Evolutionary conservation across 2,113 vertebrate species (phyloP).

Genomic region (Edolisoma coerulescens): DNA sequence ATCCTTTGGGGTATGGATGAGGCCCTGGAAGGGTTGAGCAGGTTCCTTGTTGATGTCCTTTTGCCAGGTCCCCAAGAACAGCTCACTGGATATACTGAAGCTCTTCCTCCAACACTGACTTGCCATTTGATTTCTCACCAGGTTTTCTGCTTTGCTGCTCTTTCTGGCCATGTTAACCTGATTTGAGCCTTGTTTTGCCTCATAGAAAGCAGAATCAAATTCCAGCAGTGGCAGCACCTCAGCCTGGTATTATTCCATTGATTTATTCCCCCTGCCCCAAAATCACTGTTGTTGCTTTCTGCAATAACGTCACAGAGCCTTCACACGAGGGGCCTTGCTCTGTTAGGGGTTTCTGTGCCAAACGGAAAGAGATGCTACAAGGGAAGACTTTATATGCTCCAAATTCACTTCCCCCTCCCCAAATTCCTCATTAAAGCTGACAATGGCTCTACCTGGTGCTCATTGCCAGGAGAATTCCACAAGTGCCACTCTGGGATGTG

Average conservation of each 20-base stretch:
- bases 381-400: background rate
- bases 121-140: background rate
- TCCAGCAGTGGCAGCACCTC: slow-evolving; percentile 7
- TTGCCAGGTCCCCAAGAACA: background rate
- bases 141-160: slow-evolving; percentile 18
- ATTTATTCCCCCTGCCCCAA: slow-evolving; percentile 26
- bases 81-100: background rate
- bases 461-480: background rate
- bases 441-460: background rate
- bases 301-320: background rate
- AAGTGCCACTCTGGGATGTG: background rate
- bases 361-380: background rate
- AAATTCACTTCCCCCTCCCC: background rate
- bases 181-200: slow-evolving; percentile 30
- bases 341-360: background rate
- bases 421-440: background rate
- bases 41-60: background rate
- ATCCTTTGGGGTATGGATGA: background rate
- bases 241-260: background rate
- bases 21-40: background rate
- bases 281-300: slow-evolving; percentile 26
- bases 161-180: background rate
- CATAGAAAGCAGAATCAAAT: slow-evolving; percentile 6
- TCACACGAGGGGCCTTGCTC: background rate
- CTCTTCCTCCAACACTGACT: background rate